Conservation (phyloP, 2,113 vertebrate genomes). For the Triplophysa siluroides region DNA sequence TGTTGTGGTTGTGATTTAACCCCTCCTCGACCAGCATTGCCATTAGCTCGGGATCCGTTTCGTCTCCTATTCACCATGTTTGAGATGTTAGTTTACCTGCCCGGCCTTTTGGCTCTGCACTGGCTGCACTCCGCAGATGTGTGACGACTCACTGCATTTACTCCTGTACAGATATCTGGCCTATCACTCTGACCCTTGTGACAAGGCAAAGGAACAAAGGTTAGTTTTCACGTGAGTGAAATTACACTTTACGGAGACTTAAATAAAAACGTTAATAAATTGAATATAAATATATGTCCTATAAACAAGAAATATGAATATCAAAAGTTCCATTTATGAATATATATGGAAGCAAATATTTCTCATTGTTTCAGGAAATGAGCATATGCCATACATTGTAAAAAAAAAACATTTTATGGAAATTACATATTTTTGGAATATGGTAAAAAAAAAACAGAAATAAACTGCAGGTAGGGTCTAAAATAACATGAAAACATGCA, state of each 20-base stretch:
- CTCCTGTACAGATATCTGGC: slow-evolving; percentile 1
- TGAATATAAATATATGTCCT: no score
- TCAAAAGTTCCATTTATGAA: no score
- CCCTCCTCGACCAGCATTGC: slow-evolving; percentile 18
- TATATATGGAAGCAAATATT: no score
- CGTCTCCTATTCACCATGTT: slow-evolving; percentile 48
- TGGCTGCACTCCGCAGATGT: background rate
- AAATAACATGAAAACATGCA: no score
- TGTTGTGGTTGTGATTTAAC: slow-evolving; percentile 28
- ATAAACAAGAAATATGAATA: no score
- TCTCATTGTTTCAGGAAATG: no score
- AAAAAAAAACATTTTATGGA: no score
- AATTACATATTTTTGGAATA: no score
- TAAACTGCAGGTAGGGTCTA: no score
- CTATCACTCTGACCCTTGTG: slow-evolving; percentile 25
- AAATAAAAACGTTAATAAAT: no score
- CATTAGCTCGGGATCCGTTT: slow-evolving; percentile 36
- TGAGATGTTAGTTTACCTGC: background rate
- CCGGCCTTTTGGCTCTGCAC: slow-evolving; percentile 5
- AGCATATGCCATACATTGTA: no score
- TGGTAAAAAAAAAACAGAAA: no score
- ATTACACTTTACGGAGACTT: background rate
- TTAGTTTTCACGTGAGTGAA: background rate
- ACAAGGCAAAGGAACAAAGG: slow-evolving; percentile 36
- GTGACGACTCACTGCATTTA: slow-evolving; percentile 7